Conservation (phyloP, 2,797 vertebrate genomes). For the Champsocephalus esox region DNA sequence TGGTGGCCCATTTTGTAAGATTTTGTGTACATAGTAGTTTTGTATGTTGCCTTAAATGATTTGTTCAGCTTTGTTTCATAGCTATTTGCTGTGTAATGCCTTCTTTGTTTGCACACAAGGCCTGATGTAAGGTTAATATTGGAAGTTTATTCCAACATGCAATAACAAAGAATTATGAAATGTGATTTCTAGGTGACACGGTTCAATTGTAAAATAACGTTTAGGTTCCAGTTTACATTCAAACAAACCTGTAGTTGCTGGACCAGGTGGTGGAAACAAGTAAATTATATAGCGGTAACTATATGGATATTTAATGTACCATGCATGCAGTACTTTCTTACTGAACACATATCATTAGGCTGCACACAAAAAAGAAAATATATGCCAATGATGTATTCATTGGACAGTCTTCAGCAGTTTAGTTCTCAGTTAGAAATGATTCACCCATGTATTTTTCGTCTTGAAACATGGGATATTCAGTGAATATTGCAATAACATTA, state of each 20-base stretch:
- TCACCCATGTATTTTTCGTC: not conserved
- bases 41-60: too few species aligned
- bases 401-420: not conserved
- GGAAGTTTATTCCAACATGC: too few species aligned
- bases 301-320: not conserved
- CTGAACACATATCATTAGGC: not conserved
- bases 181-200: not conserved
- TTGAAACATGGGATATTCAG: not conserved
- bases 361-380: too few species aligned
- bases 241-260: not conserved
- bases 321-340: not conserved
- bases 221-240: not conserved
- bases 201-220: not conserved
- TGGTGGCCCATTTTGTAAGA: too few species aligned
- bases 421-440: not conserved
- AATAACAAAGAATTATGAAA: too few species aligned
- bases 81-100: too few species aligned
- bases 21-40: too few species aligned
- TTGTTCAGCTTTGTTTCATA: too few species aligned
- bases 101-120: too few species aligned
- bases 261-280: not conserved
- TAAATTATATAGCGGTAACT: not conserved
- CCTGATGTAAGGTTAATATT: too few species aligned
- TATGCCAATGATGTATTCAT: not conserved
- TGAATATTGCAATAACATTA: not conserved